A percentile compares a stretch with the other conserved stretches of the same genome.
These are phyloP conservation scores for Lutjanus argentimaculatus DNA, from an alignment of 2,797 vertebrate species.

Conservation along the genomic window DNA sequence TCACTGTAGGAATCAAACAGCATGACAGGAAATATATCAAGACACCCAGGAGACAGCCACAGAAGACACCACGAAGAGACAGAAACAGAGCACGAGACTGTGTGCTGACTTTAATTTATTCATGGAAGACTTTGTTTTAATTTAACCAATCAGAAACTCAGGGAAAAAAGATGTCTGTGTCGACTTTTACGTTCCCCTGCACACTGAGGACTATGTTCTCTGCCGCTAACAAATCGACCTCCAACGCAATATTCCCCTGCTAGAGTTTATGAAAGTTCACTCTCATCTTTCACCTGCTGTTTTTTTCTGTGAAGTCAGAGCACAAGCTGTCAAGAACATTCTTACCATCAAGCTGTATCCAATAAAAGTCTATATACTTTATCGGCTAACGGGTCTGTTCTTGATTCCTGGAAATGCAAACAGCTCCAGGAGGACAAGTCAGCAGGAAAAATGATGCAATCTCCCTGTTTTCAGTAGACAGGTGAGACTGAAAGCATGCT, in stretches of 20 bases:
- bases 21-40: background rate
- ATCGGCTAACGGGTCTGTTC: slow-evolving; percentile 7
- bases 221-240: slow-evolving; percentile 45
- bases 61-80: background rate
- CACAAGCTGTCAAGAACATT: slow-evolving; percentile 30
- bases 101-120: slow-evolving; percentile 32
- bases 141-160: slow-evolving; percentile 37
- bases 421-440: background rate
- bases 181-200: background rate
- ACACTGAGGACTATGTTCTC: background rate
- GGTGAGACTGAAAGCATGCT: slow-evolving; percentile 7
- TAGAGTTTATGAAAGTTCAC: slow-evolving; percentile 22
- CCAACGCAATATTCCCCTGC: slow-evolving; percentile 30
- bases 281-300: slow-evolving; percentile 37
- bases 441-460: slow-evolving; percentile 51
- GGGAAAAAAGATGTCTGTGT: slow-evolving; percentile 10
- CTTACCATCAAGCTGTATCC: slow-evolving; percentile 7
- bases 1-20: background rate
- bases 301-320: slow-evolving; percentile 6
- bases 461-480: background rate
- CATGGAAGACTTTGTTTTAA: slow-evolving; percentile 7
- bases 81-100: background rate
- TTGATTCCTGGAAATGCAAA: slow-evolving; percentile 40
- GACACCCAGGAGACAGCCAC: background rate
- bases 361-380: slow-evolving; percentile 43